Percentiles rank a stretch among this genome's conserved stretches.
Conservation (phyloP, 2,113 vertebrate genomes). For the Siniperca knerii region DNA sequence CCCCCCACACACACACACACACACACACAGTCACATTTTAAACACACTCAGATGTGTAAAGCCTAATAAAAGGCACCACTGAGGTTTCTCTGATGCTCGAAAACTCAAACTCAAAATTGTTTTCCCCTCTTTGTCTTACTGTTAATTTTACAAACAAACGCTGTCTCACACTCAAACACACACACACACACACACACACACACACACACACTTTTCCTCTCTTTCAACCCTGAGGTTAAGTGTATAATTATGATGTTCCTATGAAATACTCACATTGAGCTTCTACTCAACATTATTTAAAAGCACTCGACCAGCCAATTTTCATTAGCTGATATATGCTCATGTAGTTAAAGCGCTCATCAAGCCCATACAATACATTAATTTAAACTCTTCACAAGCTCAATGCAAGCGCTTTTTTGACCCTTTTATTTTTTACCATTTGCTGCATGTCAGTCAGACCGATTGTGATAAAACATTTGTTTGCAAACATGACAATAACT, state of each 20-base stretch:
- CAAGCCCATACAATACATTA: background rate
- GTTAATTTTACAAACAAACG: constrained; percentile 10
- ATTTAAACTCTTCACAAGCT: constrained; percentile 25
- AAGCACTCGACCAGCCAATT: constrained; percentile 51
- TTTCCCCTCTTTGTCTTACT: background rate
- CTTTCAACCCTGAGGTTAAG: constrained; percentile 55
- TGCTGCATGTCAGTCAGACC: background rate
- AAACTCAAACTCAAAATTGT: background rate
- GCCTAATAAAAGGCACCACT: background rate
- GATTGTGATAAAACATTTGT: background rate
- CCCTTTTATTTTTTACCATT: background rate
- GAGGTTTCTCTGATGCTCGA: background rate
- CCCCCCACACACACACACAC: background rate
- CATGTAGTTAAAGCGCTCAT: constrained; percentile 19
- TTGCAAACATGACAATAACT: background rate
- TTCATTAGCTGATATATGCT: constrained; percentile 51
- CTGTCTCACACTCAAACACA: background rate
- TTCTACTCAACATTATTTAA: constrained; percentile 57
- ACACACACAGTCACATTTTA: background rate
- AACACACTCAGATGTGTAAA: background rate
- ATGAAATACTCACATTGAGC: constrained; percentile 51
- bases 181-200: background rate
- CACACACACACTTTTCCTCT: background rate
- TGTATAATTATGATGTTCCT: constrained; percentile 37
- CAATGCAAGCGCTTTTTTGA: constrained; percentile 25